Evolutionary conservation across 1,140 invertebrate species (phyloP), one percentile per base, ranked within the genome.

Genomic region (Drosophila watanabei): DNA sequence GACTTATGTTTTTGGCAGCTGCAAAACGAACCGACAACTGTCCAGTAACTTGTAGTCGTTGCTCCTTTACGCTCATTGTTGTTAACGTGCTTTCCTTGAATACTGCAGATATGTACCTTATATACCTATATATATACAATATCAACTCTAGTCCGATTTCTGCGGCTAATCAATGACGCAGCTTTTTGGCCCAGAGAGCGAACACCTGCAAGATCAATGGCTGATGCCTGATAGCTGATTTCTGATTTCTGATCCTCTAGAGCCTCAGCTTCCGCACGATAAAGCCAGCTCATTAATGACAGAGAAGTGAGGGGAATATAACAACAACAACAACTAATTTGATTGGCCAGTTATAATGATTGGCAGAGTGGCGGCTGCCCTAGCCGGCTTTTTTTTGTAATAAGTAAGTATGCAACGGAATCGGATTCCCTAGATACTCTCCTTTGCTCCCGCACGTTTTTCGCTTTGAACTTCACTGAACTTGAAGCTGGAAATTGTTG

Each of bases 1-100:
- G 89, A 91, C 89, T 91, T 91, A 91, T 91, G 89, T 88, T 91
- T 91, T 91, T 91, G 89, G 89, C 89, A 91, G 88, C 88, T 91
- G 88, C 88, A 80, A 80, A 81, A 71, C 71, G 66, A 71, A 69
- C 58, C 75, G 49, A 39, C 73, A 73, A 79, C 72, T 81, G 80
- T 79, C 73, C 80, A 79, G 70, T 51, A 73, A 75, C 45, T 72
- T 56, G 65, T 76, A 65, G 57, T 37, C 58, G 62, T 43, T 73
- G 75, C 75, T 57, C 41, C 62, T 57, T 58, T 45, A 52, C 49
- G 41, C 32, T 48, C 16, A 43, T 39, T 41, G 57, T 52, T 41
- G 45, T 39, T 28, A 43, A 49, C 64, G 37, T 43, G 61, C 58
- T 66, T 62, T 43, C 57, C 65, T 64, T 62, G 14, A 51, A 28